A percentile compares a stretch with the other conserved stretches of the same genome.
Conservation (phyloP, 2,888 invertebrate species). For the Nasonia oneida region DNA sequence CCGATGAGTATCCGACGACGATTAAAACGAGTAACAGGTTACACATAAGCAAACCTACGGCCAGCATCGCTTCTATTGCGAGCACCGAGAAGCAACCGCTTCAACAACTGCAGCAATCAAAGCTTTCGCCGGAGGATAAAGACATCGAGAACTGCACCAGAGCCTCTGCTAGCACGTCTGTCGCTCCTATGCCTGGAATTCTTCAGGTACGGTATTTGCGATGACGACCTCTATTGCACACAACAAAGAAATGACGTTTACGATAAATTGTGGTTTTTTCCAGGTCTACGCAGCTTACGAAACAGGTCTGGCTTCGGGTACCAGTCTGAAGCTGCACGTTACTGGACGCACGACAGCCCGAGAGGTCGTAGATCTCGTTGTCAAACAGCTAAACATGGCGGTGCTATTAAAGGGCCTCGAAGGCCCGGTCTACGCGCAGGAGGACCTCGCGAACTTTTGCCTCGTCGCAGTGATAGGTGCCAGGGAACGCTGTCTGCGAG, state of each 20-base stretch:
- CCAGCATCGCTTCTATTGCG: conserved; percentile 77
- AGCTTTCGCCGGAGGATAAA: conserved; percentile 68
- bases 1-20: conserved; percentile 71
- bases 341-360: conserved; percentile 95
- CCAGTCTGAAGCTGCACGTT: conserved; percentile 95
- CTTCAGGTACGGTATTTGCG: conserved; percentile 81
- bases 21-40: conserved; percentile 66
- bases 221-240: background rate
- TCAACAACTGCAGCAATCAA: background rate
- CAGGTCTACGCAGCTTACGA: conserved; percentile 98
- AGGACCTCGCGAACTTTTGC: conserved; percentile 93
- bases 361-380: conserved; percentile 97
- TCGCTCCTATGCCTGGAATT: conserved; percentile 81
- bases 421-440: conserved; percentile 91
- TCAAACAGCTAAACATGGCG: conserved; percentile 97
- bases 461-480: conserved; percentile 97
- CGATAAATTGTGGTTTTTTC: conserved; percentile 69
- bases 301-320: conserved; percentile 95
- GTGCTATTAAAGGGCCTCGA: conserved; percentile 91
- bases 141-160: conserved; percentile 72
- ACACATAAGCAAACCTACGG: conserved; percentile 72
- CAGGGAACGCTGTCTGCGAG: conserved; percentile 94
- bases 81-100: conserved; percentile 55
- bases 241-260: background rate
- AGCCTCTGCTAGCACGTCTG: background rate